Conservation (phyloP, 2,113 vertebrate genomes). For the Mustelus asterias region DNA sequence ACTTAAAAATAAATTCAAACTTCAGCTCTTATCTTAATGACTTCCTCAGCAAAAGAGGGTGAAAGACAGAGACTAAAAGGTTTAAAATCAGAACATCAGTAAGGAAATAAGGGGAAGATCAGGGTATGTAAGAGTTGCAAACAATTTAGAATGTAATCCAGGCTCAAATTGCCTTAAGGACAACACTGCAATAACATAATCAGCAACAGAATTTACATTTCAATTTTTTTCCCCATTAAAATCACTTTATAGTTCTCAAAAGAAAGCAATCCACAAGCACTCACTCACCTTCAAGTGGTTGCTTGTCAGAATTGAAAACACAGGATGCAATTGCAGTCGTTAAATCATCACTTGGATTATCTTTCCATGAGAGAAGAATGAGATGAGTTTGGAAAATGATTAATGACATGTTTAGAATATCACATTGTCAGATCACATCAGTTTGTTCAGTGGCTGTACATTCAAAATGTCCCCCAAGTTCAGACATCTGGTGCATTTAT, state of each 20-base stretch:
- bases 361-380: background rate
- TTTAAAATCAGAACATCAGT: background rate
- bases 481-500: background rate
- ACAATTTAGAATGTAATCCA: background rate
- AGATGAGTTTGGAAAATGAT: background rate
- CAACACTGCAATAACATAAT: background rate
- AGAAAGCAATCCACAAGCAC: background rate
- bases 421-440: background rate
- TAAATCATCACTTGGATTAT: constrained; percentile 25
- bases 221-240: background rate
- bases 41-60: background rate
- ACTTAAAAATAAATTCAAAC: background rate
- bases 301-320: constrained; percentile 8
- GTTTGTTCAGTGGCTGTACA: background rate
- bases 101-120: background rate
- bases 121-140: background rate
- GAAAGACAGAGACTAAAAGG: background rate
- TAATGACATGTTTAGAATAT: background rate
- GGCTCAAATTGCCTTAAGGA: background rate
- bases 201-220: background rate
- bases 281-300: background rate
- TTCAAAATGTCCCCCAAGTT: background rate
- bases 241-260: background rate
- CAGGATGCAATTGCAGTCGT: background rate
- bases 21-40: background rate